Percentiles rank a stretch among this genome's conserved stretches.
phyloP scores from a whole-genome alignment of 1,140 invertebrate genomes.

The Drosophila subobscura region DNA sequence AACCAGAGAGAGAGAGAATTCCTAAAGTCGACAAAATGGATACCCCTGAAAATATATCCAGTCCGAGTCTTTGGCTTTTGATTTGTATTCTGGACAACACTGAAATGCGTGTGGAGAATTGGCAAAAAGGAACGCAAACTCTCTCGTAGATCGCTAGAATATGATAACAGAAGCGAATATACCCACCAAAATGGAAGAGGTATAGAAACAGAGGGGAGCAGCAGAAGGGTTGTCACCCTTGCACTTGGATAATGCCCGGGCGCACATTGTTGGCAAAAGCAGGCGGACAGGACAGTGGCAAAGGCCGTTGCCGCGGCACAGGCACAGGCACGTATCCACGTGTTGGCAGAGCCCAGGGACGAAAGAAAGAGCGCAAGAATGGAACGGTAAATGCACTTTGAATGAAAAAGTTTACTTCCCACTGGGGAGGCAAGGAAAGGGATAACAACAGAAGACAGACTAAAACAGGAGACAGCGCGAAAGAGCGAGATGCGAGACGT shows the following conservation, averaged over 20 bases:
- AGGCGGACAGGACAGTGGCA: slow-evolving; percentile 15
- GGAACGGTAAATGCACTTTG: slow-evolving; percentile 48
- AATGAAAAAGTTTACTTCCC: slow-evolving; percentile 40
- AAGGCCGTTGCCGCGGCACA: not conserved
- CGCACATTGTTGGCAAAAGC: not conserved
- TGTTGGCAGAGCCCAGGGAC: slow-evolving; percentile 35
- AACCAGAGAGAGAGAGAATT: slow-evolving; percentile 19
- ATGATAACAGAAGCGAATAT: too few relatives aligned
- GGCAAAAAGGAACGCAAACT: too few relatives aligned
- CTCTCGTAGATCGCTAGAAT: too few relatives aligned
- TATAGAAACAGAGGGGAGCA: not conserved
- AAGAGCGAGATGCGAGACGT: too few relatives aligned
- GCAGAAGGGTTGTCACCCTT: too few relatives aligned
- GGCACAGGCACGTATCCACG: slow-evolving; percentile 51
- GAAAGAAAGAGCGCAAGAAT: not conserved
- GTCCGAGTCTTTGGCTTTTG: too few relatives aligned
- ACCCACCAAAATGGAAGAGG: too few relatives aligned
- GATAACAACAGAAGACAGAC: not conserved
- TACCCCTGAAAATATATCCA: not conserved
- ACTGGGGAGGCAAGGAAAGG: slow-evolving; percentile 20
- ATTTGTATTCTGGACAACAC: not conserved
- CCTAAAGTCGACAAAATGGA: slow-evolving; percentile 29
- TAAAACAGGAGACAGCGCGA: not conserved
- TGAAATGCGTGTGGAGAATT: not conserved
- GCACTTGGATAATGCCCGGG: too few relatives aligned